Base-by-base conservation (phyloP, 2,113 vertebrate species). In the Numida meleagris region DNA sequence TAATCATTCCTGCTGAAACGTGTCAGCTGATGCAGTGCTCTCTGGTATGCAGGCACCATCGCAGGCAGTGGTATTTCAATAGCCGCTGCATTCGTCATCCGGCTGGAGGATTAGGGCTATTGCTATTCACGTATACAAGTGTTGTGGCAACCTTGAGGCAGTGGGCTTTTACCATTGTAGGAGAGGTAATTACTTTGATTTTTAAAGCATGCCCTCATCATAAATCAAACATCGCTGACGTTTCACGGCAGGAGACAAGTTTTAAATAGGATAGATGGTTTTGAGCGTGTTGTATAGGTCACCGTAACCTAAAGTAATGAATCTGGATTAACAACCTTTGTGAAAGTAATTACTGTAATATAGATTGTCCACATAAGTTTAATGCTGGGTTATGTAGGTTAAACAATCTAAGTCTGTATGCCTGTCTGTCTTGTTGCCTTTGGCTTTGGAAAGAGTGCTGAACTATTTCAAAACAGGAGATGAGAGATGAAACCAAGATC, bases 271-370 rank as follows among this genome's bases (percentile, higher is more conserved):
- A 88, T 94, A 91, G 96, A 89, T 96, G 77, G 42, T 85, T 96
- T 94, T 88, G 93, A 94, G 81, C 77, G 50, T 40, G 73, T 76
- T 93, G 73, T 82, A 43, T 67, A 88, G 95, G 96, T 96, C 94
- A 68, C 33, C n/a, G 82, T 93, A 96, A 97, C 93, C 95, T 79
- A 42, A 92, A 82, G 66, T 94, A 90, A 93, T 93, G 87, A 95
- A 91, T 91, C 76, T 77, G 62, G 48, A 62, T 88, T 86, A 87
- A 73, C 83, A 85, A 80, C 51, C 59, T 79, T 40, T 46, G 51
- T 63, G 63, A 63, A 89, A 87, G 82, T 73, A 95, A 95, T 88
- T 88, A 75, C 1, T 1, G 18, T 58, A 73, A 68, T 82, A 42
- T 10, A 95, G 90, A 78, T 57, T 68, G 31, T 72, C 65, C 83